Evolutionary conservation across 2,113 vertebrate species (phyloP).

Genomic region (Alces alces): DNA sequence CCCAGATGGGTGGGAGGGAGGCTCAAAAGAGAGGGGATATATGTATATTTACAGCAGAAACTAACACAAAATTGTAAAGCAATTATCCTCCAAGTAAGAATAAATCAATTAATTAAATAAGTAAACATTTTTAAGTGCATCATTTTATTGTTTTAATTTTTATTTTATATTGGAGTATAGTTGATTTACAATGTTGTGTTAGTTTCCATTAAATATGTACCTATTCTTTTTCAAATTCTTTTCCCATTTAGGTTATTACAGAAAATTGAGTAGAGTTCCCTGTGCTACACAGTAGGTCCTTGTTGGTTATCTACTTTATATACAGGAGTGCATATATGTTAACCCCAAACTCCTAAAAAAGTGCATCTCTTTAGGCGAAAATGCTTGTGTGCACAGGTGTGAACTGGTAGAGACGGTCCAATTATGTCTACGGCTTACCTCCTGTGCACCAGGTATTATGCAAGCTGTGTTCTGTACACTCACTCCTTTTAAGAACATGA

Average conservation of each 20-base stretch:
- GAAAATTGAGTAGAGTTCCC: neutral
- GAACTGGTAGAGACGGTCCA: neutral
- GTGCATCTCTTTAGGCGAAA: neutral
- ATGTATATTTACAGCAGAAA: neutral
- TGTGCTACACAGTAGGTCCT: neutral
- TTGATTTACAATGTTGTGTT: neutral
- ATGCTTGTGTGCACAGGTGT: no score
- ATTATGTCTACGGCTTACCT: neutral
- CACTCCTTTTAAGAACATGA: neutral
- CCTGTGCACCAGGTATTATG: accelerated
- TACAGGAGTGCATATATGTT: neutral
- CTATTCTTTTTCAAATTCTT: neutral
- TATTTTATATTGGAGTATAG: neutral
- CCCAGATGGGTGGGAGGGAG: neutral
- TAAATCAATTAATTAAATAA: neutral
- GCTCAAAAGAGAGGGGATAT: neutral
- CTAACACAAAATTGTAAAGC: neutral
- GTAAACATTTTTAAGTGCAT: neutral
- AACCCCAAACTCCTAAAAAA: neutral
- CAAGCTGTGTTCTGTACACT: neutral
- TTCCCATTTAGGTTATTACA: neutral
- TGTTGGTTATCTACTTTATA: neutral
- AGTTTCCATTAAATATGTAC: neutral
- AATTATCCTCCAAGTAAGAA: neutral
- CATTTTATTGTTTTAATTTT: neutral